Evolutionary conservation across 2,888 invertebrate genomes (phyloP), one percentile per base, ranked within the genome.

Genomic region (Spisula subtruncata): DNA sequence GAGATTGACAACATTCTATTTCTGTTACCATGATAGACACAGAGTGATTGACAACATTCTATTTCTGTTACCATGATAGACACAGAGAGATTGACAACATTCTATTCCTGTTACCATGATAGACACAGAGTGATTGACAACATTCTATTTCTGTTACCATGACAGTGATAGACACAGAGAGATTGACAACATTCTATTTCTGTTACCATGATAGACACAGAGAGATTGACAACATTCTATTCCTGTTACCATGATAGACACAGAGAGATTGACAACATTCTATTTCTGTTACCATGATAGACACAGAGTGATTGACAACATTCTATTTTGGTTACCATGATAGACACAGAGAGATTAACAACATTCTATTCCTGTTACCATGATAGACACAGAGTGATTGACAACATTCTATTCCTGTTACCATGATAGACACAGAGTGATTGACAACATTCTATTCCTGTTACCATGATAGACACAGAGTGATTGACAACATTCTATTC

Each of bases 311-410:
- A 75, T 75, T 66, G 2, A 66, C 60, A 48, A 81, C 81, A 81
- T 25, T 81, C 81, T 54, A 32, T 48, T 81, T 48, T 29, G 12
- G 46, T 29, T 41, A 66, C 75, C 84, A 71, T 16, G 18, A 84
- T 29, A 46, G 75, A 75, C 32, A 75, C 0, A 75, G 14, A 35
- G 75, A 35, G 75, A 75, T 75, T 66, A 4, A 66, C 60, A 48
- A 81, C 81, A 81, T 25, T 81, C 81, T 54, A 32, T 48, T 81
- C 81, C 48, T 48, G 46, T 29, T 41, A 66, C 75, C 84, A 71
- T 16, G 18, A 84, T 29, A 46, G 75, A 75, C 32, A 75, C 0
- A 75, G 14, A 35, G 75, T 75, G 75, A 75, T 75, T 66, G 2
- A 66, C 60, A 48, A 81, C 81, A 81, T 25, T 81, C 81, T 54